Conservation (phyloP, 1,140 invertebrate species). For the Agraylea sexmaculata region DNA sequence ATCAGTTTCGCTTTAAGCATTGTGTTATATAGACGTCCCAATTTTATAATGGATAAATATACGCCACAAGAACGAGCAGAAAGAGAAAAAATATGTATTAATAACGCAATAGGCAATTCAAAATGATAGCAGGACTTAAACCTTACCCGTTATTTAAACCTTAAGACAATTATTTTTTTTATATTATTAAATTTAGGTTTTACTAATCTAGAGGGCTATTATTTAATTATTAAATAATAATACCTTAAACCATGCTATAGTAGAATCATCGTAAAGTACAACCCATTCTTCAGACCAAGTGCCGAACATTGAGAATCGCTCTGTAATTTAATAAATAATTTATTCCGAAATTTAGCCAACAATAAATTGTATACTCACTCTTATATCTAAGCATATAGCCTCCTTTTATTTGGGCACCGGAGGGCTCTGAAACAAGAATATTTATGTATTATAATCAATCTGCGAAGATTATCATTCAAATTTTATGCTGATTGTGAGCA, state of each 20-base stretch:
- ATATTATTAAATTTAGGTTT: constrained; percentile 5
- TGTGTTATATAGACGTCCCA: too few relatives aligned
- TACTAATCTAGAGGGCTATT: background rate
- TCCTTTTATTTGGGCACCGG: constrained; percentile 50
- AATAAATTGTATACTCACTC: constrained; percentile 40
- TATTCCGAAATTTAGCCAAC: constrained; percentile 13
- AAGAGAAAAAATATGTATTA: too few relatives aligned
- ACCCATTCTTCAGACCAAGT: constrained; percentile 73
- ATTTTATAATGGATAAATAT: too few relatives aligned
- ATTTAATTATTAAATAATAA: constrained; percentile 16
- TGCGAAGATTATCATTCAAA: background rate
- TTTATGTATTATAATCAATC: constrained; percentile 1
- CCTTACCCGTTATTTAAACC: too few relatives aligned
- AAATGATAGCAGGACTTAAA: too few relatives aligned
- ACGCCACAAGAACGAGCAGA: too few relatives aligned
- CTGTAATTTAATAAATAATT: constrained; percentile 35
- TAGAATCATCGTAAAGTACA: constrained; percentile 66
- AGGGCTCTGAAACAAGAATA: constrained; percentile 41
- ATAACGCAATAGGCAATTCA: too few relatives aligned
- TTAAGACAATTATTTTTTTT: too few relatives aligned
- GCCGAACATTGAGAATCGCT: constrained; percentile 60
- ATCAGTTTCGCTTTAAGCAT: too few relatives aligned
- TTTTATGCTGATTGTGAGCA: too few relatives aligned
- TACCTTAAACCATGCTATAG: constrained; percentile 66
- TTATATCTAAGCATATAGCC: constrained; percentile 53